Evolutionary conservation across 2,797 vertebrate species (phyloP).

Genomic region (Ciconia nigra): DNA sequence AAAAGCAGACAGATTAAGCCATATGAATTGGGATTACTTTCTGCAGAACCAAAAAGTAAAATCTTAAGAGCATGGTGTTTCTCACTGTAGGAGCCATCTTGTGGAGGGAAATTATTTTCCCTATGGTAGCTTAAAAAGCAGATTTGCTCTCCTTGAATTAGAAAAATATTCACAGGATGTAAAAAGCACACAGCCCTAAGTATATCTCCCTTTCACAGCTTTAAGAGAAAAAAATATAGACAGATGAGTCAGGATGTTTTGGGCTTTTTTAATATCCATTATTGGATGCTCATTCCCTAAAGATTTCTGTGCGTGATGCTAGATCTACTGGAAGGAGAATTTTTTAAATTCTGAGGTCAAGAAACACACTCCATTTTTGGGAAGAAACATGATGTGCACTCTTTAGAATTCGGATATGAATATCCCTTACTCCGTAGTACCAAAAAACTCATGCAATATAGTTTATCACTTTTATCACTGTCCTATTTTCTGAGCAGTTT

Average conservation of each 20-base stretch:
- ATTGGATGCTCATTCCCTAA: neutral
- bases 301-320: neutral
- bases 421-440: accelerated
- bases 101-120: slow-evolving; percentile 27
- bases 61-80: neutral
- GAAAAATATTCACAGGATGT: neutral
- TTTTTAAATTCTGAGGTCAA: neutral
- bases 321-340: neutral
- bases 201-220: neutral
- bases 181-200: neutral
- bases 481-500: neutral
- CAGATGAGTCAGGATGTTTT: neutral
- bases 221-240: neutral
- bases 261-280: neutral
- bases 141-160: neutral
- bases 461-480: neutral
- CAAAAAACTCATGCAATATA: neutral
- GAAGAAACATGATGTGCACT: neutral
- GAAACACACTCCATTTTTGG: neutral
- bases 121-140: neutral
- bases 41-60: neutral
- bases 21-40: neutral
- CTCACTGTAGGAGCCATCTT: slow-evolving; percentile 24
- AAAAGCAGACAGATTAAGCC: neutral
- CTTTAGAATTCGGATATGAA: neutral